Percentiles rank a stretch among this genome's conserved stretches.
Conservation (phyloP, 2,888 invertebrate genomes). For the Diabrotica balteata region DNA sequence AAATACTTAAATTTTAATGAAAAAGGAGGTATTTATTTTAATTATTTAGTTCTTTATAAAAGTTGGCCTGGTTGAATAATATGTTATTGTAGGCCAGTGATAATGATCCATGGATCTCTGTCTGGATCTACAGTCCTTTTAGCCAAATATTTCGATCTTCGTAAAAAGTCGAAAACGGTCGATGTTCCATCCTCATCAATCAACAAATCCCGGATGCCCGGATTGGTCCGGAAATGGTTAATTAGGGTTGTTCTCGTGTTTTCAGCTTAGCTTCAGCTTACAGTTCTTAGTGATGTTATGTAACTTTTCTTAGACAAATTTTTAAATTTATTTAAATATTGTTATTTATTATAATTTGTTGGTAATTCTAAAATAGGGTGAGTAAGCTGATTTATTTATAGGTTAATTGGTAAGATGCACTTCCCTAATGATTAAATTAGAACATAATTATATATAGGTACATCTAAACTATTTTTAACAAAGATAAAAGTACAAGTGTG, state of each 20-base stretch:
- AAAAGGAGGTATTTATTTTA: too few species aligned
- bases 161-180: conserved; percentile 16
- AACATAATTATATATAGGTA: too few species aligned
- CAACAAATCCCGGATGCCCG: conserved; percentile 53
- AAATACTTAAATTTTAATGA: too few species aligned
- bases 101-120: too few species aligned
- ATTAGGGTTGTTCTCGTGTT: conserved; percentile 53
- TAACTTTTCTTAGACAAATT: conserved; percentile 37
- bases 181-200: conserved; percentile 19
- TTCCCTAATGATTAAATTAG: too few species aligned
- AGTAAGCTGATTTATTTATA: conserved; percentile 48
- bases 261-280: conserved; percentile 44
- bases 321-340: conserved; percentile 21
- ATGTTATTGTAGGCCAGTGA: too few species aligned
- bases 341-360: conserved; percentile 13
- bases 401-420: conserved; percentile 39
- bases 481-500: too few species aligned
- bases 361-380: conserved; percentile 42
- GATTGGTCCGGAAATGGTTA: conserved; percentile 59
- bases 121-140: too few species aligned
- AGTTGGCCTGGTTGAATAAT: too few species aligned
- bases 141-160: neutral
- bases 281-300: conserved; percentile 50
- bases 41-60: too few species aligned
- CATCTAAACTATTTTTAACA: too few species aligned